Evolutionary conservation across 2,888 invertebrate species (phyloP).

Genomic region (Macroteleia sp.): DNA sequence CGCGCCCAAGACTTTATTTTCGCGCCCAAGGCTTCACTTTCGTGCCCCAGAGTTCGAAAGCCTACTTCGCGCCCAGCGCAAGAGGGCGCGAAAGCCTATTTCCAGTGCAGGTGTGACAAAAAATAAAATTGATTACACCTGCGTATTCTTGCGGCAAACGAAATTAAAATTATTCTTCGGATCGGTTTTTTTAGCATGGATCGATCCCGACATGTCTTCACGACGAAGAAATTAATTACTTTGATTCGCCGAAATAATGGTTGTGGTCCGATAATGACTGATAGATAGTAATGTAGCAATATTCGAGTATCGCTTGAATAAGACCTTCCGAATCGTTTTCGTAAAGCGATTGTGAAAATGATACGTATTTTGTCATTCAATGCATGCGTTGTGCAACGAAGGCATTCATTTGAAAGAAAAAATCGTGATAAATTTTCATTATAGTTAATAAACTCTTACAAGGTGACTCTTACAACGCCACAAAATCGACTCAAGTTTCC

Average conservation of each 20-base stretch:
- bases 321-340: constrained; percentile 25
- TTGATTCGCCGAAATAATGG: constrained; percentile 19
- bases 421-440: constrained; percentile 40
- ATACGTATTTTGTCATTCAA: constrained; percentile 37
- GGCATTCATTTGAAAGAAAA: constrained; percentile 14
- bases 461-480: constrained; percentile 32
- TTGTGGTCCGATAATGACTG: not conserved
- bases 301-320: constrained; percentile 8
- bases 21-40: too few relatives aligned
- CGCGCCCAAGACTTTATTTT: too few relatives aligned
- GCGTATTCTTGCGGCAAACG: not conserved
- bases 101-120: too few relatives aligned
- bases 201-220: not conserved
- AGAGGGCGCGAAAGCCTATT: too few relatives aligned
- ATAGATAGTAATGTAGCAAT: constrained; percentile 16
- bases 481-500: constrained; percentile 52
- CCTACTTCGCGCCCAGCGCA: too few relatives aligned
- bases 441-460: constrained; percentile 52
- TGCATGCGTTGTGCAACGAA: constrained; percentile 38
- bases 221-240: constrained; percentile 8
- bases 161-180: not conserved
- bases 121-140: too few relatives aligned
- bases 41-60: too few relatives aligned
- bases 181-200: too few relatives aligned
- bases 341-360: constrained; percentile 33